phyloP scores from a whole-genome alignment of 2,888 invertebrate genomes.

The Diaphora mendica region DNA sequence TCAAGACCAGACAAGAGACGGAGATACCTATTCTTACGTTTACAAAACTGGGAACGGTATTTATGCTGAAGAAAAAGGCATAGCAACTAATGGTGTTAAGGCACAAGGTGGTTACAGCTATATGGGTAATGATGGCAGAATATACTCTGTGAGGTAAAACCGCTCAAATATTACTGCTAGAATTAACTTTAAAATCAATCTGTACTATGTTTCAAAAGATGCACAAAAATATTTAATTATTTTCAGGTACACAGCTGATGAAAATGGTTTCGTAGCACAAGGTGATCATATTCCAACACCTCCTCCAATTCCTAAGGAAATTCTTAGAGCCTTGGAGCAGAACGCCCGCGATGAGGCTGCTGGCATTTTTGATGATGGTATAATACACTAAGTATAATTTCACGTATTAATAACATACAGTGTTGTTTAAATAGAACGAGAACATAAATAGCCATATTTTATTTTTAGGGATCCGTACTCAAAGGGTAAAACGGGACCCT shows the following conservation, averaged over 20 bases:
- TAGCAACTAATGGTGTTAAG: slow-evolving; percentile 77
- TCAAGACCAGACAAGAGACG: slow-evolving; percentile 73
- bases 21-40: slow-evolving; percentile 74
- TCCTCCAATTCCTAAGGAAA: slow-evolving; percentile 76
- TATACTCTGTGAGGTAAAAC: slow-evolving; percentile 75
- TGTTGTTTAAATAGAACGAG: neutral
- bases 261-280: slow-evolving; percentile 77
- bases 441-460: neutral
- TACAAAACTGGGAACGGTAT: slow-evolving; percentile 82
- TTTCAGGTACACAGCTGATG: slow-evolving; percentile 34
- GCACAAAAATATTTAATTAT: neutral
- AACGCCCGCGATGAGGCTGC: slow-evolving; percentile 78
- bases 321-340: slow-evolving; percentile 73
- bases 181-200: too few relatives aligned
- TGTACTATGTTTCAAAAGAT: neutral
- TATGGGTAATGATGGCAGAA: slow-evolving; percentile 79
- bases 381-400: neutral
- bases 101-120: slow-evolving; percentile 81
- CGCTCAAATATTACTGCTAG: neutral
- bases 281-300: slow-evolving; percentile 78
- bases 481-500: too few relatives aligned
- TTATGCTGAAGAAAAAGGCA: slow-evolving; percentile 75
- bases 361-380: slow-evolving; percentile 78
- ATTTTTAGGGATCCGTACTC: too few relatives aligned
- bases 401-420: neutral